Conservation (phyloP, 1,140 invertebrate species). For the Conus ventricosus region DNA sequence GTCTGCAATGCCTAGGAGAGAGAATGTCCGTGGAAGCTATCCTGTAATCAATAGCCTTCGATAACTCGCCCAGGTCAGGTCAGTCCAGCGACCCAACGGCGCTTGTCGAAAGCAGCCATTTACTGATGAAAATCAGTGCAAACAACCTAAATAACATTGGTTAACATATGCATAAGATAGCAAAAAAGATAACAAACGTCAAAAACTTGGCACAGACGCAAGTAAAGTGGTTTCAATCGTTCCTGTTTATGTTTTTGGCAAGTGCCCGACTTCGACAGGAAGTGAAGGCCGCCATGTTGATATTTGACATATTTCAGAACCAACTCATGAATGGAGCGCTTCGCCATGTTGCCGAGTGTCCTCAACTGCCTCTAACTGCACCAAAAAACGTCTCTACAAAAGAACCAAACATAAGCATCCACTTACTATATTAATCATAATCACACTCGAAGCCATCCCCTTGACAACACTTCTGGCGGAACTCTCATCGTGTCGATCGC, state of each 20-base stretch:
- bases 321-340: slow-evolving; percentile 32
- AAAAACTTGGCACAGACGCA: background rate
- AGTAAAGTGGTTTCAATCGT: background rate
- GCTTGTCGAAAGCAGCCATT: background rate
- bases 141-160: background rate
- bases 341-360: background rate
- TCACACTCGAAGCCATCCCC: slow-evolving; percentile 1
- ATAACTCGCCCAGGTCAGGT: slow-evolving; percentile 25
- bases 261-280: slow-evolving; percentile 32
- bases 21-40: background rate
- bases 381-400: background rate
- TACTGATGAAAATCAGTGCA: background rate
- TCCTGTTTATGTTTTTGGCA: slow-evolving; percentile 33
- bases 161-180: background rate
- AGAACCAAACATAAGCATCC: background rate
- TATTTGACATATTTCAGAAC: slow-evolving; percentile 33
- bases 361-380: background rate
- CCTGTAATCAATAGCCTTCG: slow-evolving; percentile 16
- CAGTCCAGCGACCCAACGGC: background rate
- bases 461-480: background rate
- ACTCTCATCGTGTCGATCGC: background rate
- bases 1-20: background rate
- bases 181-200: background rate
- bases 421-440: slow-evolving; percentile 2
- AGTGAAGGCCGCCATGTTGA: slow-evolving; percentile 33